Evolutionary conservation across 1,140 invertebrate species (phyloP), one percentile per base, ranked within the genome.

Genomic region (Aradophagus sp.): DNA sequence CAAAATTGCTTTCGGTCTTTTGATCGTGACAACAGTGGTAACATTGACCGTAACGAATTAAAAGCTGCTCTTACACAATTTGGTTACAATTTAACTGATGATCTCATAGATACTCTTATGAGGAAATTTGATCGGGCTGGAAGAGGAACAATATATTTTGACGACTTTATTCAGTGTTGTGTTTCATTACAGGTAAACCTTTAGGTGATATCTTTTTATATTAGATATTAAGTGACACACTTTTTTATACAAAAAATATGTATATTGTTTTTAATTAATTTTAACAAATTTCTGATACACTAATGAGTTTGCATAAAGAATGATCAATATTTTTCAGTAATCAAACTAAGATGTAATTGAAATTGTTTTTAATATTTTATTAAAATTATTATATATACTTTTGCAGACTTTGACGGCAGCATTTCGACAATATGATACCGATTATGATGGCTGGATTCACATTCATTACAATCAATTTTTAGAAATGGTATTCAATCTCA

Each of bases 141-240:
- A n/a, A 87, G 89, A 73, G 94, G 95, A 26, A 93, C 91, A 0
- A 95, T 99, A 71, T 90, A 96, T 19, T 99, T 99, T 89, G 98
- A 99, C 89, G 97, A 99, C 86, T 99, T 99, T 78, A 99, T 99
- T 76, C 97, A 99, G 82, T 97, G 95, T 77, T 97, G 95, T 81
- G 90, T 98, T 58, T 91, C 95, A 7, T 86, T 99, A 69, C 93
- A 97, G 89, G 95, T 97, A 31, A 52, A 44, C n/a, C n/a, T 31
- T 31, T 31, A 8, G 20, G 4, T 23, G 20, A 23, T 5, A 23
- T 5, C 20, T 23, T 23, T 23, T 23, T 23, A 23, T 23, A 23
- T 5, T 5, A 8, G 8, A 8, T 23, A 8, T 5, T 23, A 8
- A 8, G 8, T 23, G 20, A 23, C 20, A 8, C 20, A 23, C 4